Evolutionary conservation across 2,888 invertebrate genomes (phyloP).

Genomic region (Timema cristinae): DNA sequence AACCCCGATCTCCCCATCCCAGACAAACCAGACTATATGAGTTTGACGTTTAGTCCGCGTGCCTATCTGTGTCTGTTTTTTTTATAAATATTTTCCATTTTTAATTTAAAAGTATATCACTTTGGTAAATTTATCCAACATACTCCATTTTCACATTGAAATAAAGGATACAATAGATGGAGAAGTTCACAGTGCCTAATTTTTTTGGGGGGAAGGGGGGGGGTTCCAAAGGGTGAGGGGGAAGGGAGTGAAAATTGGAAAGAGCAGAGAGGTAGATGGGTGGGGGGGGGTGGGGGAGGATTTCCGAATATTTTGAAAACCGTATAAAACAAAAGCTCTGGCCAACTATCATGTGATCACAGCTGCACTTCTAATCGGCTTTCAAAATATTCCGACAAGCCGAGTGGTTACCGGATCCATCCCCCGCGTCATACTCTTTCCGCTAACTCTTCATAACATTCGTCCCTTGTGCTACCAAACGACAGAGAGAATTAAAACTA

Average conservation of each 20-base stretch:
- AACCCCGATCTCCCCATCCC: no score
- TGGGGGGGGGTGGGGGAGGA: background rate
- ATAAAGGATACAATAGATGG: no score
- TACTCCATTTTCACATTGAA: no score
- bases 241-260: background rate
- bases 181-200: no score
- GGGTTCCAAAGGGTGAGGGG: background rate
- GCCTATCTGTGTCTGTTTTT: no score
- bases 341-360: slow-evolving; percentile 25
- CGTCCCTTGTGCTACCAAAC: background rate
- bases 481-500: slow-evolving; percentile 3
- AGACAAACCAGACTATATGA: no score
- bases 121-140: no score
- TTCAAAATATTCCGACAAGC: slow-evolving; percentile 23
- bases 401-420: background rate
- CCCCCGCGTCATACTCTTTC: background rate
- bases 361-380: slow-evolving; percentile 25
- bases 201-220: background rate
- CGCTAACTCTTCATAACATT: background rate
- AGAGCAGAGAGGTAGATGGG: background rate
- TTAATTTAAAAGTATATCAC: no score
- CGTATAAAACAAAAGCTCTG: slow-evolving; percentile 15
- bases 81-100: no score
- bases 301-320: slow-evolving; percentile 16
- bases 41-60: no score